Conservation (phyloP, 2,888 invertebrate genomes). For the Microplitis manilae region DNA sequence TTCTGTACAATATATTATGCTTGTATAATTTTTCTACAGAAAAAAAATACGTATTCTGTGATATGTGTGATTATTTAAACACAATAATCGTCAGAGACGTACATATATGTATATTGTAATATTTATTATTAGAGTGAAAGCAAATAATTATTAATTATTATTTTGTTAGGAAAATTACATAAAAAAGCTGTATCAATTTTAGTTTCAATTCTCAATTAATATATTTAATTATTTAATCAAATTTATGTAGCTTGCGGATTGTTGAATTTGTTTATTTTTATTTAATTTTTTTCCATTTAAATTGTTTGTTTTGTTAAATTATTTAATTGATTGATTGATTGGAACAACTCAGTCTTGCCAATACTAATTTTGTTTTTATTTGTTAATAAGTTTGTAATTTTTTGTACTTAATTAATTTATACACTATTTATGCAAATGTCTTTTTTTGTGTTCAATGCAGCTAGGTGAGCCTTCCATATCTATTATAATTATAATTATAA, state of each 20-base stretch:
- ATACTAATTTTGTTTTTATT: constrained; percentile 55
- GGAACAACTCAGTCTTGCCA: constrained; percentile 68
- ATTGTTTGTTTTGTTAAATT: constrained; percentile 31
- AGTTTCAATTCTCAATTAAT: background rate
- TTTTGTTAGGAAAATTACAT: constrained; percentile 30
- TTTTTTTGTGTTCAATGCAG: constrained; percentile 57
- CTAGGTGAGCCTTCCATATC: constrained; percentile 66
- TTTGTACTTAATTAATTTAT: constrained; percentile 72
- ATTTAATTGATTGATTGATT: constrained; percentile 31
- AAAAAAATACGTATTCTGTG: constrained; percentile 68
- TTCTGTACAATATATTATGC: constrained; percentile 57
- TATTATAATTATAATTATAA: constrained; percentile 52
- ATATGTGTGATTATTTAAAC: constrained; percentile 67
- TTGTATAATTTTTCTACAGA: constrained; percentile 56
- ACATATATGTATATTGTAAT: constrained; percentile 53
- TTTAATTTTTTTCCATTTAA: constrained; percentile 16
- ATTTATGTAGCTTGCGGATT: constrained; percentile 37
- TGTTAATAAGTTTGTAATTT: constrained; percentile 71
- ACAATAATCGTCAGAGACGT: constrained; percentile 59
- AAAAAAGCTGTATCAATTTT: constrained; percentile 5
- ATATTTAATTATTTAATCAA: background rate
- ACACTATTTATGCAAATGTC: constrained; percentile 65
- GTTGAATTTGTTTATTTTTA: constrained; percentile 41
- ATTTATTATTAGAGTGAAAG: constrained; percentile 55
- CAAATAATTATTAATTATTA: constrained; percentile 19